phyloP scores from a whole-genome alignment of 92 coral and sea anemone species.

The Phymanthus crucifer region DNA sequence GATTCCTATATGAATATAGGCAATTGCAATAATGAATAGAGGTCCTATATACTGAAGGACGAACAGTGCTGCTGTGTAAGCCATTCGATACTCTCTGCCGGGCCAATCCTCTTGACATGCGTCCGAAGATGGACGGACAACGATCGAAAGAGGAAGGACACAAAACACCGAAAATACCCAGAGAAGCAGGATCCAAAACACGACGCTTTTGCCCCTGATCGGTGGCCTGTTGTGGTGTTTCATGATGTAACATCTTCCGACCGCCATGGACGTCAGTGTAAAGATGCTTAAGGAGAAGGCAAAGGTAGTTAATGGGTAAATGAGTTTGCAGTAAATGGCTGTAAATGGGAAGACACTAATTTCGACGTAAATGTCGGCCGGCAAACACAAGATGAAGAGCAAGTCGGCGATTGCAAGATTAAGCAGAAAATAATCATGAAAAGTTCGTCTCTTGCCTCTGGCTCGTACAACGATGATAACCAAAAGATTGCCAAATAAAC shows the following conservation, averaged over 20 bases:
- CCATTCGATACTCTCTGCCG: slow-evolving; percentile 33
- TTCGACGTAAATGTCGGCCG: slow-evolving; percentile 53
- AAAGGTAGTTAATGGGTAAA: slow-evolving; percentile 53
- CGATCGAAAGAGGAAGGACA: slow-evolving; percentile 64
- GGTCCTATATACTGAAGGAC: slow-evolving; percentile 87
- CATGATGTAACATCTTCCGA: slow-evolving; percentile 55
- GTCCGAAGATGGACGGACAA: slow-evolving; percentile 44
- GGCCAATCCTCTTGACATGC: slow-evolving; percentile 77
- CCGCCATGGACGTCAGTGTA: slow-evolving; percentile 56
- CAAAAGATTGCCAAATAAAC: slow-evolving; percentile 47
- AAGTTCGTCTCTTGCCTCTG: slow-evolving; percentile 45
- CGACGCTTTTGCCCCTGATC: slow-evolving; percentile 48
- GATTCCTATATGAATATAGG: slow-evolving; percentile 67
- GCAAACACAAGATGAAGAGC: slow-evolving; percentile 39
- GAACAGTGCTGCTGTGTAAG: slow-evolving; percentile 69
- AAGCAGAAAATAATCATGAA: slow-evolving; percentile 50
- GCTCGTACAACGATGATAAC: slow-evolving; percentile 55
- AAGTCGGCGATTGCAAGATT: slow-evolving; percentile 57
- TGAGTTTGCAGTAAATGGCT: slow-evolving; percentile 29
- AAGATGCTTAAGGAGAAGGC: slow-evolving; percentile 45
- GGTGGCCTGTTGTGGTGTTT: slow-evolving; percentile 57
- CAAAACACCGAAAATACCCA: slow-evolving; percentile 63
- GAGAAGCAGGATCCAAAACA: slow-evolving; percentile 50
- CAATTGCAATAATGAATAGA: slow-evolving; percentile 54
- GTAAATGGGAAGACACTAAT: slow-evolving; percentile 39